These are phyloP conservation scores for Ariopsis seemanni DNA, from an alignment of 2,113 vertebrate species.

Conservation along the genomic window DNA sequence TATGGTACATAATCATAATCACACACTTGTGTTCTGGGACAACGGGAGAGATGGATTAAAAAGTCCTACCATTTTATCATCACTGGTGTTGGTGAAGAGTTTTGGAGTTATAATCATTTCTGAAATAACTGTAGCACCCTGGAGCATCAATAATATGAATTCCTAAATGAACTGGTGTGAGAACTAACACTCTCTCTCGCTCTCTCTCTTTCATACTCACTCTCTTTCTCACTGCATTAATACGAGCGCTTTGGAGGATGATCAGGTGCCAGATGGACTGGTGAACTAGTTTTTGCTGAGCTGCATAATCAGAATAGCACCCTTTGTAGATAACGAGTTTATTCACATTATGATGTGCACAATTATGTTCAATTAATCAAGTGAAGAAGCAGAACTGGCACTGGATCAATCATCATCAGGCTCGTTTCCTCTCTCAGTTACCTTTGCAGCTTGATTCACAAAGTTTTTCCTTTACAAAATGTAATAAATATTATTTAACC, in stretches of 20 bases:
- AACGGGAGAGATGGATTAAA: background rate
- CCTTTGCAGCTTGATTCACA: background rate
- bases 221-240: constrained; percentile 14
- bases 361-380: constrained; percentile 34
- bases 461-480: background rate
- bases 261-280: constrained; percentile 16
- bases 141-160: constrained; percentile 10
- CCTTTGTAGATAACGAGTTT: background rate
- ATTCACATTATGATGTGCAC: background rate
- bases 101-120: constrained; percentile 24
- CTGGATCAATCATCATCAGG: constrained; percentile 6
- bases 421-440: background rate
- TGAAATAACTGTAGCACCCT: constrained; percentile 22
- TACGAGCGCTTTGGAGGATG: constrained; percentile 9
- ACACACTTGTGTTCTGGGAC: background rate
- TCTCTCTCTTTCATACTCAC: background rate
- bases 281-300: background rate
- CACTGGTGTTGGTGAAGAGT: background rate
- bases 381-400: constrained; percentile 9
- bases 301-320: background rate
- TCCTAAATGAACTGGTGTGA: background rate
- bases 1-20: too few relatives aligned
- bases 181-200: background rate
- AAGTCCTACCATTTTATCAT: background rate
- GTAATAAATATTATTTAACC: background rate